Percentiles rank a stretch among this genome's conserved stretches.
phyloP scores from a whole-genome alignment of 2,797 vertebrate genomes.

The Syngnathus acus region DNA sequence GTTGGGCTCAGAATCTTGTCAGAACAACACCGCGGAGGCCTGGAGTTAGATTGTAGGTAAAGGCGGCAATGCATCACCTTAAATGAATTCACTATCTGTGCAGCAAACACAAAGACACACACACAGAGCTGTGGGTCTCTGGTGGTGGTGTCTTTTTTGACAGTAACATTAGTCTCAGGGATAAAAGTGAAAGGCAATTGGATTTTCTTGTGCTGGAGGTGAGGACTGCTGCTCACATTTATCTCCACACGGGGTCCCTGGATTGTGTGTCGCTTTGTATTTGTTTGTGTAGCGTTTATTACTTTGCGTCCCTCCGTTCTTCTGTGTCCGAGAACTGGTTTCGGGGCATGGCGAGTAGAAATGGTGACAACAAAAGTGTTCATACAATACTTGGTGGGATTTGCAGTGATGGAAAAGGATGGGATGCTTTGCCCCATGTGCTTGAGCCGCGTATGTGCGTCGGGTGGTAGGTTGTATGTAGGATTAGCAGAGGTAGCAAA shows the following conservation, averaged over 20 bases:
- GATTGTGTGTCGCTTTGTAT: conserved; percentile 28
- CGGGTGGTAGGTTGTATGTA: conserved; percentile 10
- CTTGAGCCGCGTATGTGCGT: not conserved
- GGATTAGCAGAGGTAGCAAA: not conserved
- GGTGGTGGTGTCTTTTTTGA: conserved; percentile 67
- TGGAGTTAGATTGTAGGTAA: conserved; percentile 62
- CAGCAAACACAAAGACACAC: conserved; percentile 42
- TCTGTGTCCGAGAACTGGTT: conserved; percentile 20
- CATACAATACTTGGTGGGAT: conserved; percentile 24
- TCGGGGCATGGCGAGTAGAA: conserved; percentile 27
- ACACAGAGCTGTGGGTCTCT: conserved; percentile 50
- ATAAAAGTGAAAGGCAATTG: conserved; percentile 75
- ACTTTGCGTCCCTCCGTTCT: conserved; percentile 11
- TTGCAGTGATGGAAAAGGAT: conserved; percentile 31
- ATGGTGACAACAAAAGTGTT: conserved; percentile 23
- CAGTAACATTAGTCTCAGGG: conserved; percentile 78
- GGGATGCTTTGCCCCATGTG: not conserved
- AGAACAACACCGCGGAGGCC: conserved; percentile 53
- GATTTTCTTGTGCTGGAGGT: conserved; percentile 70
- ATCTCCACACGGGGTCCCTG: conserved; percentile 51
- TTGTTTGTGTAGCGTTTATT: conserved; percentile 28
- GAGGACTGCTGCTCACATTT: conserved; percentile 64
- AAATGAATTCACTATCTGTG: conserved; percentile 78
- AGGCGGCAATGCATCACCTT: conserved; percentile 72
- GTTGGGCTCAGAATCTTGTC: conserved; percentile 39